Evolutionary conservation across 2,888 invertebrate species (phyloP).

Genomic region (Thecophora atra): DNA sequence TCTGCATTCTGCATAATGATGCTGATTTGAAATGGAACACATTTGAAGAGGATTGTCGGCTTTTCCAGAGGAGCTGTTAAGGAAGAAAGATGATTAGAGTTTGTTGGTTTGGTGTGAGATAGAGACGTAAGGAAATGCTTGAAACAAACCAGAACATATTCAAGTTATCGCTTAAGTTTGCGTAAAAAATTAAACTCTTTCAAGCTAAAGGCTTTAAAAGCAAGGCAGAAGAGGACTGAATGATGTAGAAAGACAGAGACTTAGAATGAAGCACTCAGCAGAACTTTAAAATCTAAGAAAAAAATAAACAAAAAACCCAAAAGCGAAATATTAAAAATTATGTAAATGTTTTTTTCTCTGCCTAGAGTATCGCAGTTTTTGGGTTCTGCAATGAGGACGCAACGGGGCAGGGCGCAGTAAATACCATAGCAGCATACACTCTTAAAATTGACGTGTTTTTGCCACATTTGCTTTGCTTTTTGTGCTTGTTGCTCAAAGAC

Average conservation of each 20-base stretch:
- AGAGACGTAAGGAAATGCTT: too few species aligned
- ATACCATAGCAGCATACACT: too few species aligned
- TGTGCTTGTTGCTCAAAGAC: slow-evolving; percentile 2
- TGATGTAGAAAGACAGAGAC: background rate
- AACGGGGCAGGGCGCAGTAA: too few species aligned
- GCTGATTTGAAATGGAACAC: background rate
- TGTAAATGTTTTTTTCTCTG: too few species aligned
- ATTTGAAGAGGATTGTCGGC: background rate
- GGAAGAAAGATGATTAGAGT: too few species aligned
- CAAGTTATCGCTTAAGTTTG: slow-evolving; percentile 30
- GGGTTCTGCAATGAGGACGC: too few species aligned
- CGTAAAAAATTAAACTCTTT: slow-evolving; percentile 21
- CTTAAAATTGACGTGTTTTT: background rate
- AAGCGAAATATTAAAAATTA: background rate
- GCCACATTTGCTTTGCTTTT: background rate
- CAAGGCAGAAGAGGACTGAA: background rate
- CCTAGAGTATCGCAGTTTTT: too few species aligned
- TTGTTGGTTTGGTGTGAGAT: too few species aligned
- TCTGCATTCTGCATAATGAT: background rate
- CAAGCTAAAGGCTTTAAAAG: slow-evolving; percentile 1
- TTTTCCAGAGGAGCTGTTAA: background rate
- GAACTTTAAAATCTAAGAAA: background rate
- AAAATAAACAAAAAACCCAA: background rate
- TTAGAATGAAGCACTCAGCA: background rate
- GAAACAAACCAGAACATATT: background rate